These are phyloP conservation scores for Diceros bicornis DNA, from an alignment of 2,797 vertebrate species.

Conservation along the genomic window DNA sequence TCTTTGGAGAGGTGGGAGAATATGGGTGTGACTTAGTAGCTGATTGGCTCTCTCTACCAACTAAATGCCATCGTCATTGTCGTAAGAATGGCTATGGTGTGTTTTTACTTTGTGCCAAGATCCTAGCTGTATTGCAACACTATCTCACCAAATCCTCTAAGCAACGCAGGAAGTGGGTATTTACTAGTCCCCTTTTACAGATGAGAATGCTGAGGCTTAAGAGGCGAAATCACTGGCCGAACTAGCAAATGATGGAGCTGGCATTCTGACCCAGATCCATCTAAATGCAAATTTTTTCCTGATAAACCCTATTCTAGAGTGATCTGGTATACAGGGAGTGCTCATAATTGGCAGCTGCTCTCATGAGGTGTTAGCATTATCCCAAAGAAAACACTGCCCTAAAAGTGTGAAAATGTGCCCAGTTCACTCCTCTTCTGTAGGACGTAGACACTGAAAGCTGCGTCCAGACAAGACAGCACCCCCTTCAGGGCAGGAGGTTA, in stretches of 20 bases:
- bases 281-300: neutral
- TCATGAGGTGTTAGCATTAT: neutral
- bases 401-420: neutral
- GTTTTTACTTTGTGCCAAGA: neutral
- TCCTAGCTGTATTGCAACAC: neutral
- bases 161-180: neutral
- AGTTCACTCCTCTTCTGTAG: neutral
- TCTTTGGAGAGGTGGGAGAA: neutral
- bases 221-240: neutral
- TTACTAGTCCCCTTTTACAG: neutral
- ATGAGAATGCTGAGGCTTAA: neutral
- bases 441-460: neutral
- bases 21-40: neutral
- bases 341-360: neutral
- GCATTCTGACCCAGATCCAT: neutral
- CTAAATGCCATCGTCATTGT: neutral
- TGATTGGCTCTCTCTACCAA: neutral
- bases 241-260: neutral
- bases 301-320: neutral
- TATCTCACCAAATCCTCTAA: neutral
- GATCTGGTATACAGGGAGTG: neutral
- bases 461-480: neutral
- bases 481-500: neutral
- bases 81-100: neutral
- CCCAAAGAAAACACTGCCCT: neutral